A percentile compares a stretch with the other conserved stretches of the same genome.
phyloP scores from a whole-genome alignment of 2,888 invertebrate species.

The Nephrotoma flavescens region DNA sequence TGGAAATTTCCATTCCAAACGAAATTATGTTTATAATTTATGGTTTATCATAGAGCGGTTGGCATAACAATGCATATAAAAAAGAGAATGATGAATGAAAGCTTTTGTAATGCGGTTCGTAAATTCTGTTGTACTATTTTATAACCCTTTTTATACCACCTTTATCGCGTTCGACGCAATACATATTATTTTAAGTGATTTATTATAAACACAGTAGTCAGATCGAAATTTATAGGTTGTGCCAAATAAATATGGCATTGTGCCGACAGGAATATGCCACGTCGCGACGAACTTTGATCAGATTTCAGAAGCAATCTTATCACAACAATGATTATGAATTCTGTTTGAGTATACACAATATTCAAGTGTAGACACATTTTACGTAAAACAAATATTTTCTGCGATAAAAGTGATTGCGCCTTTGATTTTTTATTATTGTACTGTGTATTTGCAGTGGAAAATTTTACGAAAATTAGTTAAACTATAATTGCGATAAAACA shows the following conservation, averaged over 20 bases:
- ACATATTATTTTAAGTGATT: not conserved
- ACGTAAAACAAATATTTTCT: not conserved
- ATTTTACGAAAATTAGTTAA: not conserved
- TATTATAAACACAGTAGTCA: not conserved
- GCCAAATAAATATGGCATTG: not conserved
- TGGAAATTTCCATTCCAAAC: constrained; percentile 1
- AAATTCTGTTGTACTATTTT: no score
- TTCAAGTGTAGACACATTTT: not conserved
- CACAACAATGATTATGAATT: not conserved
- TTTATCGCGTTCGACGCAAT: not conserved
- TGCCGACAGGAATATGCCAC: not conserved
- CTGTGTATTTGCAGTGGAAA: not conserved
- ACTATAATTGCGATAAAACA: not conserved
- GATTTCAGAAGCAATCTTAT: not conserved
- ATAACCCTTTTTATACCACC: not conserved
- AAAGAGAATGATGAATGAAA: no score
- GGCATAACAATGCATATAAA: not conserved
- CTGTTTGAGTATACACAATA: not conserved
- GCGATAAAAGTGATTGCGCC: not conserved
- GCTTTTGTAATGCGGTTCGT: not conserved
- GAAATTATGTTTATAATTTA: not conserved
- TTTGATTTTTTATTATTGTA: not conserved
- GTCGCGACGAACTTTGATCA: not conserved
- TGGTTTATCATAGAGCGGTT: not conserved
- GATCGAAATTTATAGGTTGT: not conserved